Percentiles rank a stretch among this genome's conserved stretches.
Evolutionary conservation across 2,888 invertebrate species (phyloP).

Genomic region (Apoda limacodes): DNA sequence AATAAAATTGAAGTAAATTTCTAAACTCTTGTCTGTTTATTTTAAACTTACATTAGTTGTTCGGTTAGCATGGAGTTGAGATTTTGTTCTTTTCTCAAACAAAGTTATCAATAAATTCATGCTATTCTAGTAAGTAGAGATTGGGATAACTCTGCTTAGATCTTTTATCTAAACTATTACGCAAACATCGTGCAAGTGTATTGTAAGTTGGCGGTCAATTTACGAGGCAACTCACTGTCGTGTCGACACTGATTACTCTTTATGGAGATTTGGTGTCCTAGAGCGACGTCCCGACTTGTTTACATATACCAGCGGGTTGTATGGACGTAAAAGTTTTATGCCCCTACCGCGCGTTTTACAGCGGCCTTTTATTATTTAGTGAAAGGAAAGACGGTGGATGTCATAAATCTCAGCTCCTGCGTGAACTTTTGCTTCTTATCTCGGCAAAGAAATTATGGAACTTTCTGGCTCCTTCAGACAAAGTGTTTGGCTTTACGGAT

Average conservation of each 20-base stretch:
- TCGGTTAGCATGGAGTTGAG: no score
- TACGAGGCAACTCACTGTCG: conserved; percentile 48
- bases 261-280: conserved; percentile 58
- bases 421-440: conserved; percentile 70
- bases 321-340: conserved; percentile 67
- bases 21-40: no score
- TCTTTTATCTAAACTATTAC: no score
- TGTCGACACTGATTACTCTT: conserved; percentile 61
- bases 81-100: no score
- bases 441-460: conserved; percentile 67
- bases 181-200: no score
- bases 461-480: conserved; percentile 66
- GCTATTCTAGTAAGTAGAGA: no score
- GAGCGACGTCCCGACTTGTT: conserved; percentile 44
- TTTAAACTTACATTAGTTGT: no score
- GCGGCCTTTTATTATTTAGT: conserved; percentile 69
- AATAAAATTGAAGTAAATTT: no score
- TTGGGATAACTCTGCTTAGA: no score
- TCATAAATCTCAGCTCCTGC: conserved; percentile 69
- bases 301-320: conserved; percentile 61
- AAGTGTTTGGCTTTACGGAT: conserved; percentile 64
- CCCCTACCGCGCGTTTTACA: conserved; percentile 62
- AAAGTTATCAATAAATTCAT: no score
- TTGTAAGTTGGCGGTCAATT: conserved; percentile 47
- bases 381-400: conserved; percentile 67